Base-by-base conservation (phyloP, 1,140 invertebrate genomes). In the Drosophila ficusphila region DNA sequence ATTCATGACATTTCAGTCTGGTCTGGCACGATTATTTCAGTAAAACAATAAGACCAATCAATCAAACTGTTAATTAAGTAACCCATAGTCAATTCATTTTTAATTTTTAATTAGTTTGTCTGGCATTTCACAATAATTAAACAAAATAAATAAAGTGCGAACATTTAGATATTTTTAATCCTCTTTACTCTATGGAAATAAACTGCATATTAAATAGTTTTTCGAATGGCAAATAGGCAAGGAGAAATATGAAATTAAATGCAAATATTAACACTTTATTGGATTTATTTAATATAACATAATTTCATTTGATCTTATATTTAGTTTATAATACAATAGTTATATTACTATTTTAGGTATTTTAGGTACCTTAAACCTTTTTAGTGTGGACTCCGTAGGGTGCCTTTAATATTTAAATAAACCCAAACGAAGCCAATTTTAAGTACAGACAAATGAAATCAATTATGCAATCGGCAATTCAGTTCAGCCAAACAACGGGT, bases 31-130 rank as follows among this genome's bases (percentile, higher is more conserved):
- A 86, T 81, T 68, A 54, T 88, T 74, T 58, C 72, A 65, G 67
- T 62, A 53, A 42, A 36, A 76, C 38, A 86, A 81, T 81, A 46
- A 57, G 64, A 62, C 34, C 74, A 82, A 88, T 82, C 82, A 88
- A 88, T 88, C 82, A 88, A 75, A 76, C 74, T 82, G 69, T 88
- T 89, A 89, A 88, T 88, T 88, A 88, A 88, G 77, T 88, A 81
- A 86, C 76, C 61, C 54, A 33, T 69, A 77, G 68, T 48, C 51
- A 61, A 77, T 81, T 53, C 76, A 72, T 79, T 61, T 85, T 76
- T 68, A 65, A 86, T 58, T 81, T 86, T 70, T 81, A 81, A 86
- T 88, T 88, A 82, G 67, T 67, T 67, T 67, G 81, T 62, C 71
- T 65, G 52, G 14, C 56, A 39, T 14, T 25, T 46, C 39, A 23